These are phyloP conservation scores for Hippolais icterina DNA, from an alignment of 2,113 vertebrate species.

Conservation along the genomic window DNA sequence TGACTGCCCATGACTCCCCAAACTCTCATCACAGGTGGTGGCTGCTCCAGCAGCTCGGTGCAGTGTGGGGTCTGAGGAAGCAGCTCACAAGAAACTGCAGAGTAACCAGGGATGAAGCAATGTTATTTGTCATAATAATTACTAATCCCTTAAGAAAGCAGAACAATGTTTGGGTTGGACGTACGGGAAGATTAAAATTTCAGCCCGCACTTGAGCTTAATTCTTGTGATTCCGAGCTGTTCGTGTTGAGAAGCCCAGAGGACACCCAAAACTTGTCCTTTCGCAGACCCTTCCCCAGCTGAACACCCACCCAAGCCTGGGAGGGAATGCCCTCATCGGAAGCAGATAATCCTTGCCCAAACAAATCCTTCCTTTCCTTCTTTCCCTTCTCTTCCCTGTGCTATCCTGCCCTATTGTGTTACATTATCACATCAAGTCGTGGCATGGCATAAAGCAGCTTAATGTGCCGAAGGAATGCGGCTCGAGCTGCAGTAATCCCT, in stretches of 20 bases:
- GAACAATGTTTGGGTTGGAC: slow-evolving; percentile 60
- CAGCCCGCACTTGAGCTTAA: neutral
- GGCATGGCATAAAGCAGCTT: slow-evolving; percentile 33
- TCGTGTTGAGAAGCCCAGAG: neutral
- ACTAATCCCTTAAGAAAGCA: slow-evolving; percentile 70
- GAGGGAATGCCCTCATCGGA: neutral
- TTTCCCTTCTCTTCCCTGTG: neutral
- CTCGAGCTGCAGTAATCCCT: slow-evolving; percentile 19
- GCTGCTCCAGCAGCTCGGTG: neutral
- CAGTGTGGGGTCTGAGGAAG: slow-evolving; percentile 54
- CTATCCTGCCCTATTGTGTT: neutral
- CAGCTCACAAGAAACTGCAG: neutral
- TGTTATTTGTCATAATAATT: slow-evolving; percentile 70
- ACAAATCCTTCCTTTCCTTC: neutral
- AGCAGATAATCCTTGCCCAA: slow-evolving; percentile 25
- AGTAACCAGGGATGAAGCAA: slow-evolving; percentile 37
- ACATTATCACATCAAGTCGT: slow-evolving; percentile 16
- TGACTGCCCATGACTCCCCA: neutral
- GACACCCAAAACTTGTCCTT: neutral
- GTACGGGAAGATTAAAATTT: neutral
- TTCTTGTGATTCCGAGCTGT: slow-evolving; percentile 2
- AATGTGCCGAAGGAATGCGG: slow-evolving; percentile 11
- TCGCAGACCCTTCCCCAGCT: neutral
- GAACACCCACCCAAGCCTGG: neutral
- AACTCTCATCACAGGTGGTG: neutral